Conservation (phyloP, 1,140 invertebrate species). For the Drosophila pandora region DNA sequence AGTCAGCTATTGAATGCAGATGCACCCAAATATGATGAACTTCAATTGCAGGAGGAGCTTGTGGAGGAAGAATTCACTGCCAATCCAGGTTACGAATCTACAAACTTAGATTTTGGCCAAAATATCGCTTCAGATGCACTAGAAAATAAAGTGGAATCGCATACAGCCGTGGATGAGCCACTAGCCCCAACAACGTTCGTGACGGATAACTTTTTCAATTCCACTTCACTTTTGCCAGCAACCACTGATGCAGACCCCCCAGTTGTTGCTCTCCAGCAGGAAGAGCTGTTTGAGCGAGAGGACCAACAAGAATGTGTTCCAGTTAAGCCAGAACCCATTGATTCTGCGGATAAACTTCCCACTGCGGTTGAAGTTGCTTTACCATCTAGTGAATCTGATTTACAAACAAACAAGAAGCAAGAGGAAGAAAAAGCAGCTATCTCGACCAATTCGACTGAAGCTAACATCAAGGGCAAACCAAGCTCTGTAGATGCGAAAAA, state of each 20-base stretch:
- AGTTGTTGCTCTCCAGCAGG: too few species aligned
- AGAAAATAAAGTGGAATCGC: too few species aligned
- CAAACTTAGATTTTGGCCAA: conserved; percentile 7
- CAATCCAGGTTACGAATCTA: not conserved
- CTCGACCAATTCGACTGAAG: conserved; percentile 12
- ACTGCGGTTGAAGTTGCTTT: not conserved
- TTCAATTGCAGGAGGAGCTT: conserved; percentile 45
- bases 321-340: not conserved
- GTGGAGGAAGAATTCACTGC: conserved; percentile 33
- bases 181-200: too few species aligned
- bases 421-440: not conserved
- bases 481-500: conserved; percentile 53
- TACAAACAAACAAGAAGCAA: not conserved
- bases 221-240: too few species aligned
- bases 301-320: too few species aligned
- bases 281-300: too few species aligned
- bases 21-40: conserved; percentile 33
- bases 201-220: too few species aligned
- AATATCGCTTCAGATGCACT: not conserved
- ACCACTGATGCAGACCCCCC: too few species aligned
- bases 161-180: too few species aligned
- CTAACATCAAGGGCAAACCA: conserved; percentile 31
- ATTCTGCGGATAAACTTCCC: not conserved
- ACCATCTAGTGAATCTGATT: not conserved
- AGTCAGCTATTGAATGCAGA: not conserved